A percentile compares a stretch with the other conserved stretches of the same genome.
phyloP scores from a whole-genome alignment of 2,888 invertebrate genomes.

The Girardia tigrina region DNA sequence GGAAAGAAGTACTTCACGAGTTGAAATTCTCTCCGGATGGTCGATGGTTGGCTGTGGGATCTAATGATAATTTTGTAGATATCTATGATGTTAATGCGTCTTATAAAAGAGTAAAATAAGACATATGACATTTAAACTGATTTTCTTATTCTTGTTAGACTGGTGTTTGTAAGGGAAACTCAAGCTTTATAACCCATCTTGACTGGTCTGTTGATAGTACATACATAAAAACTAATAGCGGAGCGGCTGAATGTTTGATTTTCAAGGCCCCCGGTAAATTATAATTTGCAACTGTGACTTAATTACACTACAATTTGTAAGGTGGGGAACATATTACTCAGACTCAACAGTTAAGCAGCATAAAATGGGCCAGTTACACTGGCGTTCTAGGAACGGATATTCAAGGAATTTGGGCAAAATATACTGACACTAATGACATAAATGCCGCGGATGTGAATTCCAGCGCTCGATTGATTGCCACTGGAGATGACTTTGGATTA shows the following conservation, averaged over 20 bases:
- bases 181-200: conserved; percentile 52
- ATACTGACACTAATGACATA: conserved; percentile 50
- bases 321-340: conserved; percentile 48
- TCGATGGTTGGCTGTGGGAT: conserved; percentile 49
- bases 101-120: conserved; percentile 37
- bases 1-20: conserved; percentile 51
- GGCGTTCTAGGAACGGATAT: conserved; percentile 49
- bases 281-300: neutral
- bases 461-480: conserved; percentile 41
- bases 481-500: conserved; percentile 50
- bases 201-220: conserved; percentile 51
- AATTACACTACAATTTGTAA: conserved; percentile 36
- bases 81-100: conserved; percentile 47
- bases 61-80: conserved; percentile 51
- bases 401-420: conserved; percentile 50
- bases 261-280: conserved; percentile 47
- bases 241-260: conserved; percentile 48
- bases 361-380: conserved; percentile 48
- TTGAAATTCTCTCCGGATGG: conserved; percentile 52
- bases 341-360: conserved; percentile 44
- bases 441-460: conserved; percentile 48
- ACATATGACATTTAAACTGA: neutral
- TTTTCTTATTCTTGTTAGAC: conserved; percentile 38
- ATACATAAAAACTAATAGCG: conserved; percentile 50
- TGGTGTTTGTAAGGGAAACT: conserved; percentile 48